Conservation (phyloP, 1,140 invertebrate species). For the Drosophila navojoa region DNA sequence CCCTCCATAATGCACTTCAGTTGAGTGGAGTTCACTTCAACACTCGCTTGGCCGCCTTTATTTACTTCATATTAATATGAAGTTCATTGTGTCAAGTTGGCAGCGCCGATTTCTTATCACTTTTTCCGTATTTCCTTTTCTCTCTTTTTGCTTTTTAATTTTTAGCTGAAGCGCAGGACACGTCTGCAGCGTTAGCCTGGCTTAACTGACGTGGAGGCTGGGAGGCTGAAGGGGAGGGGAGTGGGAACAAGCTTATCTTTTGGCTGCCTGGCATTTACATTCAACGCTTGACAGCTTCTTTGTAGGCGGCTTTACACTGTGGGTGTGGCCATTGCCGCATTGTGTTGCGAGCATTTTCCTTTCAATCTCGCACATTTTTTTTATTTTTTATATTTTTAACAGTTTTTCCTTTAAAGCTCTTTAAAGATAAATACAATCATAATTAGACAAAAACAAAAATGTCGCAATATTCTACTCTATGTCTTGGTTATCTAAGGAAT, state of each 20-base stretch:
- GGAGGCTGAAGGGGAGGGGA: neutral
- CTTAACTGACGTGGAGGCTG: slow-evolving; percentile 35
- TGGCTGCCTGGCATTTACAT: slow-evolving; percentile 79
- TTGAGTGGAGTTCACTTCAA: slow-evolving; percentile 56
- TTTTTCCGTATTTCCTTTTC: slow-evolving; percentile 1
- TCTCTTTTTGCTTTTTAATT: neutral
- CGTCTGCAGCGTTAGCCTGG: slow-evolving; percentile 40
- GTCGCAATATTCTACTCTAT: neutral
- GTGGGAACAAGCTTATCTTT: slow-evolving; percentile 56
- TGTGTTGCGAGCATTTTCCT: slow-evolving; percentile 22
- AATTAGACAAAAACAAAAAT: slow-evolving; percentile 22
- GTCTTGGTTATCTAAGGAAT: neutral
- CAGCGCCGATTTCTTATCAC: slow-evolving; percentile 75
- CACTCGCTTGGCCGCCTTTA: slow-evolving; percentile 66
- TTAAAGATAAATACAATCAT: slow-evolving; percentile 30
- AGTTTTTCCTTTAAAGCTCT: slow-evolving; percentile 15
- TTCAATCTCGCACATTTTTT: neutral
- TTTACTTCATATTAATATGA: slow-evolving; percentile 80
- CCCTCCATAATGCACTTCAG: slow-evolving; percentile 33
- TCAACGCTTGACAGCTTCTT: slow-evolving; percentile 79
- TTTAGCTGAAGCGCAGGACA: slow-evolving; percentile 31
- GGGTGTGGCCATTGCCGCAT: slow-evolving; percentile 22
- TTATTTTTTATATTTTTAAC: neutral
- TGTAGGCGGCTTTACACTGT: slow-evolving; percentile 5
- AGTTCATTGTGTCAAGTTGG: slow-evolving; percentile 79